phyloP scores from a whole-genome alignment of 2,113 vertebrate genomes.

The Geococcyx californianus region DNA sequence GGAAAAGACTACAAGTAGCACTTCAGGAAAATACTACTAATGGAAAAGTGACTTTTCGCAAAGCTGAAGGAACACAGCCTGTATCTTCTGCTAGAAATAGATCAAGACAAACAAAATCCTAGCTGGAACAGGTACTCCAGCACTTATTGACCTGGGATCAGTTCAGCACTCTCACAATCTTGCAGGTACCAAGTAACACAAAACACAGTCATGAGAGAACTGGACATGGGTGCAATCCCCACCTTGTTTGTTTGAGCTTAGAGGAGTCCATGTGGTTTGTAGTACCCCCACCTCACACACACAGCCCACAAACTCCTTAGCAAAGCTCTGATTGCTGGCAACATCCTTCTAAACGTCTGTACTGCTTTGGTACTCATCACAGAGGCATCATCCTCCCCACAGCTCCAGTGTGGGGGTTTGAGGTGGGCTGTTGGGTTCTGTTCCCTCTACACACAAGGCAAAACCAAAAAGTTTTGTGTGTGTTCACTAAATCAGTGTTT shows the following conservation, averaged over 20 bases:
- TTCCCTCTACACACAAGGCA: neutral
- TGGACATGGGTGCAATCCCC: neutral
- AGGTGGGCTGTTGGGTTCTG: neutral
- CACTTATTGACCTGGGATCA: neutral
- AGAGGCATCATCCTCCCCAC: neutral
- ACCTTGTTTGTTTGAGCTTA: neutral
- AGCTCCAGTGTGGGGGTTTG: neutral
- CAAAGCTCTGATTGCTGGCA: neutral
- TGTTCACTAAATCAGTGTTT: no score
- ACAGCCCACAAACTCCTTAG: neutral
- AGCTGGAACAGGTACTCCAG: neutral
- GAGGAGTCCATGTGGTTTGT: accelerated
- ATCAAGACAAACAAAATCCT: neutral
- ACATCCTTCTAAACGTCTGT: neutral
- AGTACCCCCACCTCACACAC: neutral
- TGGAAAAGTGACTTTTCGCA: neutral
- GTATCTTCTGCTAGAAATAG: neutral
- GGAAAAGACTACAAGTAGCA: neutral
- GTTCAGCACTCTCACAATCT: neutral
- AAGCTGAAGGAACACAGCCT: neutral
- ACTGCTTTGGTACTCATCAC: neutral
- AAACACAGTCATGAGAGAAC: neutral
- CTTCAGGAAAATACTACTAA: neutral
- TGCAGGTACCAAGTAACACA: neutral
- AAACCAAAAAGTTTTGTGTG: neutral